Evolutionary conservation across 1,140 invertebrate species (phyloP).

Genomic region (Proctacanthus coquilletti): DNA sequence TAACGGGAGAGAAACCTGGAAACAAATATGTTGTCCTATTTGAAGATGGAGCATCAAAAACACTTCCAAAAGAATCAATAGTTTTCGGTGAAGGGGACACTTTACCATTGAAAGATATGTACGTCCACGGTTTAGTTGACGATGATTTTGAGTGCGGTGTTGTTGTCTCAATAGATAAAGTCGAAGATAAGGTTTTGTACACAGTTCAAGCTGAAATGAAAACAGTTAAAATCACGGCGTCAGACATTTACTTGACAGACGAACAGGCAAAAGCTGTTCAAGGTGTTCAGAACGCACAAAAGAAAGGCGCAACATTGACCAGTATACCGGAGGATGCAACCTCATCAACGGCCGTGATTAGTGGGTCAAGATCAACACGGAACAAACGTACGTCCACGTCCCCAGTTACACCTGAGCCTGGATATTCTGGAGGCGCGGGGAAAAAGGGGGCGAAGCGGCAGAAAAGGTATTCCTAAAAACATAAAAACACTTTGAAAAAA

Average conservation of each 20-base stretch:
- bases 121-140: slow-evolving; percentile 32
- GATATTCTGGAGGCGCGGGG: slow-evolving; percentile 2
- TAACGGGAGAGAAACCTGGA: slow-evolving; percentile 34
- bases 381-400: background rate
- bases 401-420: slow-evolving; percentile 2
- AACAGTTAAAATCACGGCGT: slow-evolving; percentile 30
- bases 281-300: slow-evolving; percentile 2
- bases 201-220: slow-evolving; percentile 33
- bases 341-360: background rate
- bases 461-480: slow-evolving; percentile 5
- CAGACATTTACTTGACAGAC: slow-evolving; percentile 33
- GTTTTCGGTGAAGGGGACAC: slow-evolving; percentile 34
- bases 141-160: slow-evolving; percentile 33
- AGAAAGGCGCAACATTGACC: background rate
- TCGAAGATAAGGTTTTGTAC: slow-evolving; percentile 31
- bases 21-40: slow-evolving; percentile 42
- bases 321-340: background rate
- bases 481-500: background rate
- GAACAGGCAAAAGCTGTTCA: slow-evolving; percentile 32
- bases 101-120: slow-evolving; percentile 33
- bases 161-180: slow-evolving; percentile 30
- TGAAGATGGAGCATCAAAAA: slow-evolving; percentile 39
- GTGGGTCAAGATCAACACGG: background rate
- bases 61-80: slow-evolving; percentile 40
- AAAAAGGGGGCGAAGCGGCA: slow-evolving; percentile 1